Base-by-base conservation (phyloP, 1,140 invertebrate species). In the Spodoptera frugiperda region DNA sequence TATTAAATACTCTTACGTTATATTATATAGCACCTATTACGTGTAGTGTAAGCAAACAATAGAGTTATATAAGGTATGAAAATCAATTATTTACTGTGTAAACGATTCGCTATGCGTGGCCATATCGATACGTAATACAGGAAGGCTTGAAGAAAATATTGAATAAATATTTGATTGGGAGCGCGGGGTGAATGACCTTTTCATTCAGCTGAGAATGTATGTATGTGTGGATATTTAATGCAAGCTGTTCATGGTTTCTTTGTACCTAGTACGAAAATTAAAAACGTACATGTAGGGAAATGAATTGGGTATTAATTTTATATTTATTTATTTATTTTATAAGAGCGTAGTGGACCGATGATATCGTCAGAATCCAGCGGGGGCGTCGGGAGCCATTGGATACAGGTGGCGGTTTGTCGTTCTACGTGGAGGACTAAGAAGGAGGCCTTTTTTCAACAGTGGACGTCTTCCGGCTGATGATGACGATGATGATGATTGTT, bases 61-160 rank as follows among this genome's bases (percentile, higher is more conserved):
- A 61, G 10, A 48, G 11, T 65, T 65, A 48, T 48, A 25, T 65
- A 65, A 65, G 39, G 17, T 25, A 44, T 65, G 39, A 65, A 65
- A 65, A 65, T 65, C 61, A 19, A 65, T 65, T 65, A 65, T 59
- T 59, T 6, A 49, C 5, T 12, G 14, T 5, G 17, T 48, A 48
- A 17, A 25, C 44, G 44, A 65, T 65, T 65, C 17, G 61, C 33
- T 10, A 49, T 65, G 61, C 61, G 61, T 48, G 39, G n/a, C 19
- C n/a, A 25, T 57, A 9, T 15, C 48, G 48, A 65, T 65, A 65
- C 61, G 61, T 65, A 49, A 65, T 65, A 65, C 39, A 46, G 61
- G 61, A 65, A 65, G 61, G 11, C 2, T 65, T 46, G 44, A 21
- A 30, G 59, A 63, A 46, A 63, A 11, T 11, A 21, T 63, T 46